Evolutionary conservation across 1,140 invertebrate species (phyloP).

Genomic region (Hycleus cichorii): DNA sequence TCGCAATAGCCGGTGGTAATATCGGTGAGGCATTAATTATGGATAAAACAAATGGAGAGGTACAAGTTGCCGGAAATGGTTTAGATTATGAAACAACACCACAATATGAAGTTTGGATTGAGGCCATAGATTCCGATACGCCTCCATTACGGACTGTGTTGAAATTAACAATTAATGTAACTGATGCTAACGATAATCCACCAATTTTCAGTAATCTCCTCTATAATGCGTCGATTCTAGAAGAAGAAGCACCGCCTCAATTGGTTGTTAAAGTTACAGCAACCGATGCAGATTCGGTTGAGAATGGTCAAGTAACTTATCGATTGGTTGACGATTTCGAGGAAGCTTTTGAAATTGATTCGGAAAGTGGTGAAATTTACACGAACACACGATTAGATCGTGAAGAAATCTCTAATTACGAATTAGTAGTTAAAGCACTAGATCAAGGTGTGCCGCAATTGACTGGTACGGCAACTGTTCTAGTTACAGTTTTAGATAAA

Average conservation of each 20-base stretch:
- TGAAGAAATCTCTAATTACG: constrained; percentile 77
- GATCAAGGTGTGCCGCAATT: constrained; percentile 79
- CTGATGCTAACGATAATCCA: constrained; percentile 86
- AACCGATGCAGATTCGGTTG: constrained; percentile 76
- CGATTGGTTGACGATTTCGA: constrained; percentile 66
- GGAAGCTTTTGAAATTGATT: constrained; percentile 73
- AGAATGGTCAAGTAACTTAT: constrained; percentile 79
- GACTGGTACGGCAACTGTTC: constrained; percentile 76
- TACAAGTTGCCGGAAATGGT: constrained; percentile 65
- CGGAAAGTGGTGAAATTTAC: constrained; percentile 74
- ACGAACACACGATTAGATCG: constrained; percentile 83
- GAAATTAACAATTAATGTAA: constrained; percentile 75
- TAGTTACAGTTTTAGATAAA: constrained; percentile 80
- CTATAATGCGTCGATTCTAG: constrained; percentile 77
- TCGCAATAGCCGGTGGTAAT: constrained; percentile 86
- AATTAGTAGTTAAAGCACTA: constrained; percentile 75
- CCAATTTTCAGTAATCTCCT: constrained; percentile 72
- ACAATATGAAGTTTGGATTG: constrained; percentile 86
- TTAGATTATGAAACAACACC: constrained; percentile 84
- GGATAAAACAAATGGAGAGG: constrained; percentile 68
- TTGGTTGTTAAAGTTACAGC: constrained; percentile 72
- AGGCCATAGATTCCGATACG: constrained; percentile 77
- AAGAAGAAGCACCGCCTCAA: constrained; percentile 77
- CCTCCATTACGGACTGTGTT: constrained; percentile 70
- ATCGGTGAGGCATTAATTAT: constrained; percentile 77